A percentile compares a stretch with the other conserved stretches of the same genome.
Evolutionary conservation across 1,140 invertebrate genomes (phyloP).

Genomic region (Plodia interpunctella): DNA sequence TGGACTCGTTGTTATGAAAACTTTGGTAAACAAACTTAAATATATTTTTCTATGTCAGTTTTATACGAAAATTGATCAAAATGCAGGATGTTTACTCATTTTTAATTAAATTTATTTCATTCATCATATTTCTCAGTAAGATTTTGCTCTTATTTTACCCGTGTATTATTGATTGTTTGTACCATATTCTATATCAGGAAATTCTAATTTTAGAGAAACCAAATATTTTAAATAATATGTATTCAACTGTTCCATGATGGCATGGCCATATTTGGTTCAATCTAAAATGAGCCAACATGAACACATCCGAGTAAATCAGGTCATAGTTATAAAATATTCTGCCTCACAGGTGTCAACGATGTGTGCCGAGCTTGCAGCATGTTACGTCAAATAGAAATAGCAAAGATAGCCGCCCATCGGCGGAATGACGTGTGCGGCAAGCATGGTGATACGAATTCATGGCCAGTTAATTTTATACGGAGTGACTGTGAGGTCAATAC

Average conservation of each 20-base stretch:
- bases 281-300: too few relatives aligned
- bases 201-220: too few relatives aligned
- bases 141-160: too few relatives aligned
- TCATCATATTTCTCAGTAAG: too few relatives aligned
- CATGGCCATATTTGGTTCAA: too few relatives aligned
- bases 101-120: too few relatives aligned
- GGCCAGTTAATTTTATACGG: constrained; percentile 41
- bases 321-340: background rate
- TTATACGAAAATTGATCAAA: background rate
- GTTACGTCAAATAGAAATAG: constrained; percentile 4
- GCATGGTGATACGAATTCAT: constrained; percentile 29
- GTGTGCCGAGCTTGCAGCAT: background rate
- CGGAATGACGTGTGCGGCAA: constrained; percentile 3
- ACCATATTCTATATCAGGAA: too few relatives aligned
- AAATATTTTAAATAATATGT: too few relatives aligned
- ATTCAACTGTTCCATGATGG: too few relatives aligned
- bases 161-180: too few relatives aligned
- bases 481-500: constrained; percentile 47
- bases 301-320: too few relatives aligned
- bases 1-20: background rate
- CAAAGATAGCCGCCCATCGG: background rate
- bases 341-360: background rate
- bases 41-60: background rate
- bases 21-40: background rate
- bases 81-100: too few relatives aligned